phyloP scores from a whole-genome alignment of 2,113 vertebrate genomes.

The Nansenia antarctica region DNA sequence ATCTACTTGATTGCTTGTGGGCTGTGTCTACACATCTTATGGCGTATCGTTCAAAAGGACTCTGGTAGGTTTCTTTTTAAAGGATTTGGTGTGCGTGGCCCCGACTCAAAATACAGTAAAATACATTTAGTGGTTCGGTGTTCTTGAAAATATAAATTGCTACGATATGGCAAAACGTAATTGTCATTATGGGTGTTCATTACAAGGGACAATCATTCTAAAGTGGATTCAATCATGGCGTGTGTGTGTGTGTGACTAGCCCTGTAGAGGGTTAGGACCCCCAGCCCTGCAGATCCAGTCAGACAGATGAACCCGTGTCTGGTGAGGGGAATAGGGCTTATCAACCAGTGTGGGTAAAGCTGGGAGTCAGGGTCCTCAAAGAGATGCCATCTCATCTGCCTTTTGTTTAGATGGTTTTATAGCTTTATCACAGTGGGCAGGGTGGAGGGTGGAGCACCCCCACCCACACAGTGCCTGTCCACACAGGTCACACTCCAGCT shows the following conservation, averaged over 20 bases:
- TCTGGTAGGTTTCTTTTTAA: slow-evolving; percentile 20
- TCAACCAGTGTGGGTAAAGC: slow-evolving; percentile 50
- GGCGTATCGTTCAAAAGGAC: not conserved
- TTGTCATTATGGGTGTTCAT: no score
- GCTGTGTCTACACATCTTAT: slow-evolving; percentile 50
- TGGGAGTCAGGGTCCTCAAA: slow-evolving; percentile 26
- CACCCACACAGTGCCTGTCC: slow-evolving; percentile 42
- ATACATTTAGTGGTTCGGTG: no score
- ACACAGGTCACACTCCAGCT: slow-evolving; percentile 31
- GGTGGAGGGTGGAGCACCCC: slow-evolving; percentile 6
- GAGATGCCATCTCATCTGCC: slow-evolving; percentile 49
- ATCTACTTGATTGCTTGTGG: slow-evolving; percentile 62
- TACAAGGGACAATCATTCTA: no score
- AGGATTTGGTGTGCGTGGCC: slow-evolving; percentile 31
- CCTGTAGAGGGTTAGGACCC: slow-evolving; percentile 19
- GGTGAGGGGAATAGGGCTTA: slow-evolving; percentile 32
- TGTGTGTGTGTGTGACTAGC: no score
- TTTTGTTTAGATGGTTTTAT: slow-evolving; percentile 57
- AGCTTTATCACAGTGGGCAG: slow-evolving; percentile 58
- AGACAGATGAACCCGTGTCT: slow-evolving; percentile 26
- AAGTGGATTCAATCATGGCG: no score
- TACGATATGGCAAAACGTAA: no score
- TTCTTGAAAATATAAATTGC: no score
- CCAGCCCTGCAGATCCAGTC: slow-evolving; percentile 35
- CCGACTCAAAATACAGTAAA: no score